Percentiles rank a stretch among this genome's conserved stretches.
phyloP scores from a whole-genome alignment of 2,797 vertebrate genomes.

The Enteromius afrohamiltoni region DNA sequence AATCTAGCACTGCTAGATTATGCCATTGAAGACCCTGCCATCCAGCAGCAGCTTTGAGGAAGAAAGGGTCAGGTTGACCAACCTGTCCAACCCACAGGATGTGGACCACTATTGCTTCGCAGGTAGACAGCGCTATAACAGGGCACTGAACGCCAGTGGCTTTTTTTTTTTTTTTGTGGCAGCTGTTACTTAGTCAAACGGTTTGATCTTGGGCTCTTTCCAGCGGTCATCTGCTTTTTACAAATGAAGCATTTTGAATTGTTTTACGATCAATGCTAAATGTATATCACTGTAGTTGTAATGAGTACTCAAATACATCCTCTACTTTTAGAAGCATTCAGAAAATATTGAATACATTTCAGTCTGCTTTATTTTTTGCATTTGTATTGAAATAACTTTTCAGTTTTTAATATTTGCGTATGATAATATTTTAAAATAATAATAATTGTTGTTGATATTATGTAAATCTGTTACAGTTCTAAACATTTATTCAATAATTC shows the following conservation, averaged over 20 bases:
- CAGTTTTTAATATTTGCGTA: not conserved
- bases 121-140: constrained; percentile 66
- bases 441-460: not conserved
- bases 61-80: constrained; percentile 73
- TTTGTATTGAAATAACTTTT: not conserved
- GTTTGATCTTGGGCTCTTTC: not conserved
- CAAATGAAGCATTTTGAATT: not conserved
- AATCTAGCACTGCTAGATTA: constrained; percentile 65
- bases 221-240: not conserved
- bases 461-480: not conserved
- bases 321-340: not conserved
- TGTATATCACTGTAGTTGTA: not conserved
- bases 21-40: constrained; percentile 83
- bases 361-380: not conserved
- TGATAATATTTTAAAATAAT: not conserved
- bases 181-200: not conserved
- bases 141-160: not conserved
- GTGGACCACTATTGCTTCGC: constrained; percentile 54
- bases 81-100: constrained; percentile 66
- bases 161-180: not conserved
- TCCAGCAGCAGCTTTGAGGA: constrained; percentile 83
- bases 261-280: not conserved
- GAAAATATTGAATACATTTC: not conserved
- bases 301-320: not conserved
- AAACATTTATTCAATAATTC: not conserved